Conservation (phyloP, 2,113 vertebrate genomes). For the Protobothrops mucrosquamatus region DNA sequence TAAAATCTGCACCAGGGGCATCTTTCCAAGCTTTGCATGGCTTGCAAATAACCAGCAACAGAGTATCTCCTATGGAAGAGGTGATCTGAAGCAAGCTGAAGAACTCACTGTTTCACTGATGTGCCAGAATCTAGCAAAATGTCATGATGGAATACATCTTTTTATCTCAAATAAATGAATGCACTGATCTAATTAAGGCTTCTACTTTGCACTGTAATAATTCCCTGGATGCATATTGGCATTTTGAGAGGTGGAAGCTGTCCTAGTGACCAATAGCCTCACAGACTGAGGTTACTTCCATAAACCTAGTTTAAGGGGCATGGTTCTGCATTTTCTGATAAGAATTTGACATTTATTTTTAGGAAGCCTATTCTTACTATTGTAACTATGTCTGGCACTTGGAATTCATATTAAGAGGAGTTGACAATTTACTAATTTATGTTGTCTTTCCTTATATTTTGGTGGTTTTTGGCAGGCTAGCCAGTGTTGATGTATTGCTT, state of each 20-base stretch:
- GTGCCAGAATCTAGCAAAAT: constrained; percentile 64
- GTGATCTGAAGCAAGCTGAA: constrained; percentile 60
- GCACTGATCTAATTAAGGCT: constrained; percentile 63
- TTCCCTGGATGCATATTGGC: constrained; percentile 66
- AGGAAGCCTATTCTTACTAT: constrained; percentile 64
- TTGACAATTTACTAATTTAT: constrained; percentile 73
- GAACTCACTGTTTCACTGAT: constrained; percentile 58
- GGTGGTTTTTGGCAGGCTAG: constrained; percentile 66
- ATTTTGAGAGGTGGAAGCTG: constrained; percentile 60
- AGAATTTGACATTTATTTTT: constrained; percentile 54
- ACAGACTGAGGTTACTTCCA: constrained; percentile 51
- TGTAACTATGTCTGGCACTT: constrained; percentile 61
- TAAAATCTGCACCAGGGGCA: constrained; percentile 43
- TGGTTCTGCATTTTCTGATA: constrained; percentile 40
- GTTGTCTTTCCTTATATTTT: constrained; percentile 69
- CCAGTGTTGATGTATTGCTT: constrained; percentile 67
- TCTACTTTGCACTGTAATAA: constrained; percentile 51
- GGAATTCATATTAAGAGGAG: constrained; percentile 60
- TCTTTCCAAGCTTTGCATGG: constrained; percentile 46
- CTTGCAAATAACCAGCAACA: constrained; percentile 33
- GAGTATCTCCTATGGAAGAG: constrained; percentile 48
- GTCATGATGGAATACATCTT: constrained; percentile 65
- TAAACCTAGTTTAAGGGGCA: constrained; percentile 44
- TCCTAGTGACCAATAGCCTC: constrained; percentile 38
- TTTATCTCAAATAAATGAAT: constrained; percentile 67